These are phyloP conservation scores for Lasioglossum vierecki DNA, from an alignment of 2,888 invertebrate species.

Conservation along the genomic window DNA sequence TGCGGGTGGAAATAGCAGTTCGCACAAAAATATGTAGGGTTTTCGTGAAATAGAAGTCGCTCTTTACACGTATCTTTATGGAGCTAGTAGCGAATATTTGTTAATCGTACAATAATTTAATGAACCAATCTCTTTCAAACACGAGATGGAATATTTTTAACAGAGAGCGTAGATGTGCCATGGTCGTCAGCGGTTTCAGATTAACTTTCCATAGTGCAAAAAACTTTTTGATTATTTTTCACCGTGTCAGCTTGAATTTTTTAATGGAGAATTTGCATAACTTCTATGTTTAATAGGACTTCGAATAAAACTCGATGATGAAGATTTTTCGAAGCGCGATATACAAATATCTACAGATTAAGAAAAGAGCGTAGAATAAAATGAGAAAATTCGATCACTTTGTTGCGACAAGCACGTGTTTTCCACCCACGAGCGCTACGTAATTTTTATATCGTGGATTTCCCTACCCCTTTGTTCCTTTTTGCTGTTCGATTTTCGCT, in stretches of 20 bases:
- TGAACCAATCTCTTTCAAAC: neutral
- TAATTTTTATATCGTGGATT: constrained; percentile 73
- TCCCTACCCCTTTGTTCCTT: constrained; percentile 58
- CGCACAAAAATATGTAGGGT: neutral
- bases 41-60: neutral
- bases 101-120: neutral
- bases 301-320: neutral
- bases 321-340: neutral
- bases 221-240: neutral
- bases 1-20: neutral
- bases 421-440: constrained; percentile 77
- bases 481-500: constrained; percentile 66
- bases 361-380: neutral
- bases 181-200: neutral
- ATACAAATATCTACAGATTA: neutral
- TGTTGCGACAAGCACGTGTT: neutral
- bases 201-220: neutral
- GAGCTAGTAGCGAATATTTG: neutral
- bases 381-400: neutral
- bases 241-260: neutral
- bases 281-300: neutral
- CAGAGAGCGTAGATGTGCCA: neutral
- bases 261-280: neutral
- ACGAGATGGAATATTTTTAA: neutral
- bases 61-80: neutral